Percentiles rank a stretch among this genome's conserved stretches.
These are phyloP conservation scores for Cephonodes hylas DNA, from an alignment of 2,888 invertebrate species.

Conservation along the genomic window DNA sequence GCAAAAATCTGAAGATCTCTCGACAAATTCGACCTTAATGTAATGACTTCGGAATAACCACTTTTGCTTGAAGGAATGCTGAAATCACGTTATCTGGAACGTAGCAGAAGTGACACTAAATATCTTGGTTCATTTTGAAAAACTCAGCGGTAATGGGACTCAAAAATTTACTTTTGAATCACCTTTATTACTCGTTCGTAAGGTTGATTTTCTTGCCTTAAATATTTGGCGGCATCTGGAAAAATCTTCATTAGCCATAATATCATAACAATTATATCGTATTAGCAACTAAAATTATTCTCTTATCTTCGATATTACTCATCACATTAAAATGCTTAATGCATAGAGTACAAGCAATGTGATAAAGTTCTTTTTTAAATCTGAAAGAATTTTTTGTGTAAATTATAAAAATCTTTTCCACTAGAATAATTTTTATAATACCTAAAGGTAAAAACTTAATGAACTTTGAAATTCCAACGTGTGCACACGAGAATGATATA, in stretches of 20 bases:
- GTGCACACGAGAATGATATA: background rate
- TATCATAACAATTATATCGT: background rate
- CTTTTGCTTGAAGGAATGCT: conserved; percentile 1
- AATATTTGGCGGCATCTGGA: background rate
- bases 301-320: too few species aligned
- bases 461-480: background rate
- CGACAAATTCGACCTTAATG: background rate
- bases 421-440: background rate
- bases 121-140: background rate
- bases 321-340: too few species aligned
- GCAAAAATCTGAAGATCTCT: background rate
- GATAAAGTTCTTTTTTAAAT: too few species aligned
- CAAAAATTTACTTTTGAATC: background rate
- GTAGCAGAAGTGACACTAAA: background rate
- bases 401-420: background rate
- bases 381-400: too few species aligned
- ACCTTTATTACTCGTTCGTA: background rate
- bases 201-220: background rate
- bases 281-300: too few species aligned
- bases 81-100: background rate
- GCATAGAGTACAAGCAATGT: too few species aligned
- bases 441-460: background rate
- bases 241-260: background rate
- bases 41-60: conserved; percentile 2
- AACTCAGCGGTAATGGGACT: background rate